Evolutionary conservation across 2,113 vertebrate species (phyloP).

Genomic region (Notarius quadriscutis): DNA sequence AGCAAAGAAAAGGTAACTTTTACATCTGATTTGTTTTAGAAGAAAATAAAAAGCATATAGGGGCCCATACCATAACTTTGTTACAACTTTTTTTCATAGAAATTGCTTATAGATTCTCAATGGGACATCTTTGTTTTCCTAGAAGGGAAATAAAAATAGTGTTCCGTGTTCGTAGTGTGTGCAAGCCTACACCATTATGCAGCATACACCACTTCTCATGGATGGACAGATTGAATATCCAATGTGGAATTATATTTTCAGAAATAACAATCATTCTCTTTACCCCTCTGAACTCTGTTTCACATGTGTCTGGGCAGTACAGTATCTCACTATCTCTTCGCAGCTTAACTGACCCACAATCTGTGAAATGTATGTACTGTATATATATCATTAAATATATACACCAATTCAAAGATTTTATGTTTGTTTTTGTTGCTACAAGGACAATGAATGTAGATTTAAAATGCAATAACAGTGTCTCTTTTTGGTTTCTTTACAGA

Average conservation of each 20-base stretch:
- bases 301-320: constrained; percentile 38
- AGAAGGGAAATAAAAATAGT: neutral
- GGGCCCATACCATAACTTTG: neutral
- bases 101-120: neutral
- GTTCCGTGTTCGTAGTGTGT: neutral
- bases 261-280: neutral
- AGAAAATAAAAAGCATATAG: neutral
- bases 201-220: constrained; percentile 1
- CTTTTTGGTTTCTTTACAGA: constrained; percentile 49
- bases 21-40: neutral
- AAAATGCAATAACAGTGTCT: neutral
- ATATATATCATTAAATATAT: neutral
- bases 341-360: neutral
- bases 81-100: neutral
- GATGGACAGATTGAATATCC: neutral
- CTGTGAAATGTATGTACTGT: neutral
- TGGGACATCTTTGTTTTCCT: neutral
- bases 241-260: neutral
- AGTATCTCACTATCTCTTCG: constrained; percentile 8
- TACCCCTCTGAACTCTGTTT: constrained; percentile 30
- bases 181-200: neutral
- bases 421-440: neutral
- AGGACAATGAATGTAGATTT: neutral
- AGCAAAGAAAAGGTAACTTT: neutral
- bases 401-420: neutral